These are phyloP conservation scores for Lasioglossum oenotherae DNA, from an alignment of 2,888 invertebrate genomes.

Conservation along the genomic window DNA sequence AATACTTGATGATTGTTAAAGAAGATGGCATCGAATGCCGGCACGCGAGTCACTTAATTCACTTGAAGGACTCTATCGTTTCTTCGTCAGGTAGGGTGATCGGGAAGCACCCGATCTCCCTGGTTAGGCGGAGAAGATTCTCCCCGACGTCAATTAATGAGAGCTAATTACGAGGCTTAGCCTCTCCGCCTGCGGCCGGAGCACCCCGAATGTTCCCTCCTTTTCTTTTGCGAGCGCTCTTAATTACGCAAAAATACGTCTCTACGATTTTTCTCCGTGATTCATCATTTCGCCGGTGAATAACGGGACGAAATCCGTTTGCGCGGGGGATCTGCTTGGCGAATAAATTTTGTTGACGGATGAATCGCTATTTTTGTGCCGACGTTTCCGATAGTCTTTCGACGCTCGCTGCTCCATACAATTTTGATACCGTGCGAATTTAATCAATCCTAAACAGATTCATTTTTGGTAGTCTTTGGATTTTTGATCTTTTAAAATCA, in stretches of 20 bases:
- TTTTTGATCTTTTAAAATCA: not conserved
- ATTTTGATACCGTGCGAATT: not conserved
- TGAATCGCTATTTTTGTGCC: not conserved
- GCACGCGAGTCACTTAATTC: slow-evolving; percentile 69
- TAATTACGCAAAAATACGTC: slow-evolving; percentile 58
- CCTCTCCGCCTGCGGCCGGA: not conserved
- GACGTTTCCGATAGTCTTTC: not conserved
- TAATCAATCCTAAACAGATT: not conserved
- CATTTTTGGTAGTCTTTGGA: not conserved
- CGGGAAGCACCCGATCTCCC: slow-evolving; percentile 20
- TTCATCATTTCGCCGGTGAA: slow-evolving; percentile 26
- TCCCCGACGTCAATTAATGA: slow-evolving; percentile 62
- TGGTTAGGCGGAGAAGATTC: slow-evolving; percentile 6
- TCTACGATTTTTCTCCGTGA: slow-evolving; percentile 41
- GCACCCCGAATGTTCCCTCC: slow-evolving; percentile 37
- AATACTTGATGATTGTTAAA: not conserved
- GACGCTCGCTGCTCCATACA: not conserved
- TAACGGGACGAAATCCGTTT: not conserved
- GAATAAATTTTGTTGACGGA: not conserved
- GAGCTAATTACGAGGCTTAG: slow-evolving; percentile 55
- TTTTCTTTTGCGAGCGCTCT: slow-evolving; percentile 26
- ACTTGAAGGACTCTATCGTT: slow-evolving; percentile 63
- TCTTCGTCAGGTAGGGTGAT: slow-evolving; percentile 36
- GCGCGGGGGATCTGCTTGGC: not conserved
- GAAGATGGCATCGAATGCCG: slow-evolving; percentile 10